These are phyloP conservation scores for Corapipo altera DNA, from an alignment of 2,113 vertebrate species.

Conservation along the genomic window DNA sequence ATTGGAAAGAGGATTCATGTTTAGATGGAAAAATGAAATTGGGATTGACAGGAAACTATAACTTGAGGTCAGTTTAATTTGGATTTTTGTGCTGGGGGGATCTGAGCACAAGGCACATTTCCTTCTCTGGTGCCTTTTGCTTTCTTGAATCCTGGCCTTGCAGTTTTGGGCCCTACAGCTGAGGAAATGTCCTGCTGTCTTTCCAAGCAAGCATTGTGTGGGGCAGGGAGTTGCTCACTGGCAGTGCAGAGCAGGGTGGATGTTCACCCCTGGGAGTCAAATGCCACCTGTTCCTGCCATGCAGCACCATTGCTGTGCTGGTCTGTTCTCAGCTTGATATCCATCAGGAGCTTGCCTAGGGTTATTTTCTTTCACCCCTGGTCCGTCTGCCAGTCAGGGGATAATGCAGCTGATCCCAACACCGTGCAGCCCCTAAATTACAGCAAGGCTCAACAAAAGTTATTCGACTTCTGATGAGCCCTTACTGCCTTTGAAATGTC, in stretches of 20 bases:
- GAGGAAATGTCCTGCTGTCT: not conserved
- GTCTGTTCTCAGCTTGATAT: rapidly evolving
- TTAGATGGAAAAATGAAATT: not conserved
- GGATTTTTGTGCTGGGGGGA: not conserved
- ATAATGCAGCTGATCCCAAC: not conserved
- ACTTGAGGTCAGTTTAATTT: not conserved
- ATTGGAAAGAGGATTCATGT: not conserved
- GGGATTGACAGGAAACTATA: not conserved
- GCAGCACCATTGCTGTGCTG: not conserved
- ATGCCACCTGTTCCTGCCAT: not conserved
- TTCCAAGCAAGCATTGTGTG: not conserved
- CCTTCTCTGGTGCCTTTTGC: not conserved
- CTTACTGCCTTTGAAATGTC: not conserved
- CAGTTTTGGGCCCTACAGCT: not conserved
- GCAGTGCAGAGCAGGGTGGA: not conserved
- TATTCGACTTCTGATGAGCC: not conserved
- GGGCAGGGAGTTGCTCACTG: not conserved
- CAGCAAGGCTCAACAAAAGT: not conserved
- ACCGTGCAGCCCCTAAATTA: too few species aligned
- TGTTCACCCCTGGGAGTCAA: not conserved
- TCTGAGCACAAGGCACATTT: not conserved
- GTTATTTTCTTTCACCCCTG: not conserved
- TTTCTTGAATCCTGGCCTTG: not conserved
- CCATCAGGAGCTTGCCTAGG: not conserved
- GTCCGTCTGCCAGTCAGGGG: not conserved